These are phyloP conservation scores for Lymantria monacha DNA, from an alignment of 2,888 invertebrate genomes.

Conservation along the genomic window DNA sequence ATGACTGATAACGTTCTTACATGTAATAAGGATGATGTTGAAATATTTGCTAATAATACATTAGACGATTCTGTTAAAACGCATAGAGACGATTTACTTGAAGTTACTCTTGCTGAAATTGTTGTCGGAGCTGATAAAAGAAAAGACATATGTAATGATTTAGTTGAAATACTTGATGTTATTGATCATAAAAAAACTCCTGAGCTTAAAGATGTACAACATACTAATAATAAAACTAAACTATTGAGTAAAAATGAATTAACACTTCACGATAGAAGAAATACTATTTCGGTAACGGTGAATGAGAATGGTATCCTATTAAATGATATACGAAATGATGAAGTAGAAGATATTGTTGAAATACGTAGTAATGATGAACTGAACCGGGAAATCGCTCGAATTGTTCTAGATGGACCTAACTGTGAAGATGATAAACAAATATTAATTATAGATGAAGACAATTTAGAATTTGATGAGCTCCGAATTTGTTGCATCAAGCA, in stretches of 20 bases:
- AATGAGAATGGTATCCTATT: not conserved
- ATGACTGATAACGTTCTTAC: not conserved
- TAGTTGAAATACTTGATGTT: slow-evolving; percentile 1
- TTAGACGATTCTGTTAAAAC: not conserved
- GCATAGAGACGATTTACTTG: not conserved
- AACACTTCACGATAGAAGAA: not conserved
- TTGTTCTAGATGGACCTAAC: slow-evolving; percentile 1
- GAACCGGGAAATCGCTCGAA: slow-evolving; percentile 6
- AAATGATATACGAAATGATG: slow-evolving; percentile 1
- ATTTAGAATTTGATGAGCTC: slow-evolving; percentile 6
- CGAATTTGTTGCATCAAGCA: slow-evolving; percentile 24
- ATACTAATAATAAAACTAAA: not conserved
- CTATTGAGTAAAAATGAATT: not conserved
- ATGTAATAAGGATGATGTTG: not conserved
- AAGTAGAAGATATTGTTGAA: slow-evolving; percentile 12
- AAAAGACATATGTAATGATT: not conserved
- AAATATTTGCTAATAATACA: not conserved
- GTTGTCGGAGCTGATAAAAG: not conserved
- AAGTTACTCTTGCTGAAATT: not conserved
- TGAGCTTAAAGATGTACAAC: not conserved
- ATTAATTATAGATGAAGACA: slow-evolving; percentile 7
- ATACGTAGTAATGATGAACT: slow-evolving; percentile 11
- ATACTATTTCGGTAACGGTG: not conserved
- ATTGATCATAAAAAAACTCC: not conserved
- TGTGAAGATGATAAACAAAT: slow-evolving; percentile 4